These are phyloP conservation scores for Cephus cinctus DNA, from an alignment of 1,140 invertebrate species.

Conservation along the genomic window DNA sequence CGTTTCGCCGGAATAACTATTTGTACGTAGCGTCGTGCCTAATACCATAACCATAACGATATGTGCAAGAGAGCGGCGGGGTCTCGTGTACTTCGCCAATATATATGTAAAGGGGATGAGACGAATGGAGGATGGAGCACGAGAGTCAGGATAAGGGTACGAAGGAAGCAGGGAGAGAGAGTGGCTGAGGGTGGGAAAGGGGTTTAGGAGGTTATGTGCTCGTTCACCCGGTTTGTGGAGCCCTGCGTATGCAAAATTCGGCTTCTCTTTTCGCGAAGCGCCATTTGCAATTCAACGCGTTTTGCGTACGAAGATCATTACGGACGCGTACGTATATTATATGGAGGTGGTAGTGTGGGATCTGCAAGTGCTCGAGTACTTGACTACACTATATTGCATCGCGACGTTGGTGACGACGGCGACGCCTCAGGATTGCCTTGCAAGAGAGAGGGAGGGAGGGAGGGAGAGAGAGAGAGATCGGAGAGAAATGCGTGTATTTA, in stretches of 20 bases:
- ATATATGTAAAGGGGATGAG: slow-evolving; percentile 10
- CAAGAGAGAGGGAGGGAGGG: slow-evolving; percentile 2
- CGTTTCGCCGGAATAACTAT: slow-evolving; percentile 45
- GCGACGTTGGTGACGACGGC: too few relatives aligned
- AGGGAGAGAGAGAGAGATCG: slow-evolving; percentile 31
- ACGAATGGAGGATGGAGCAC: slow-evolving; percentile 8
- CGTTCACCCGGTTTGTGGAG: background rate
- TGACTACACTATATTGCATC: too few relatives aligned
- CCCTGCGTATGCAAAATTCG: slow-evolving; percentile 8
- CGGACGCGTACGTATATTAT: too few relatives aligned
- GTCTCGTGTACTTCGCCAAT: background rate
- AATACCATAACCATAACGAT: slow-evolving; percentile 49
- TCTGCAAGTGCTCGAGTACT: too few relatives aligned
- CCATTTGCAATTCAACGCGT: slow-evolving; percentile 40
- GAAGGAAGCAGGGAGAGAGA: slow-evolving; percentile 5
- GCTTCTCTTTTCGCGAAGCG: slow-evolving; percentile 6
- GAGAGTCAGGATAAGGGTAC: background rate
- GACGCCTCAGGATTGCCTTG: background rate
- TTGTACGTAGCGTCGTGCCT: slow-evolving; percentile 42
- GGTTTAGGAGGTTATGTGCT: slow-evolving; percentile 16
- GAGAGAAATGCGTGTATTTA: too few relatives aligned
- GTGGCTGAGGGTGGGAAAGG: background rate
- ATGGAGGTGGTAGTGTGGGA: too few relatives aligned
- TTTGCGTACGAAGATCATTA: slow-evolving; percentile 16
- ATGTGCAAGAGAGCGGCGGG: slow-evolving; percentile 28